Conservation (phyloP, 2,797 vertebrate genomes). For the Tokudaia tokunoshimensis region DNA sequence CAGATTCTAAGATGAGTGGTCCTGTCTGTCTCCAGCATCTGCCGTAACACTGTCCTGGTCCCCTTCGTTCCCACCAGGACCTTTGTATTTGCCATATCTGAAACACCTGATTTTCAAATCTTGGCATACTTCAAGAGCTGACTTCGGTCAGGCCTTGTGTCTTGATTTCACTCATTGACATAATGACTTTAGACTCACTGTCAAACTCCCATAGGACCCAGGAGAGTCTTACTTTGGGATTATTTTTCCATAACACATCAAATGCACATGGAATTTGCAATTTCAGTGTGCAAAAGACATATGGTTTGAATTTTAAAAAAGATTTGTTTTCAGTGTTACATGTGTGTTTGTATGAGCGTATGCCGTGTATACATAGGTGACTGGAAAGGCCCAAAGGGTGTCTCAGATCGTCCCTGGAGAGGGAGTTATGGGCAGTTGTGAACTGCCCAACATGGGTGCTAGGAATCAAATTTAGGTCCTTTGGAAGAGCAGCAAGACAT, state of each 20-base stretch:
- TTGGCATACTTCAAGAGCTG: not conserved
- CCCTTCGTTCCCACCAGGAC: too few species aligned
- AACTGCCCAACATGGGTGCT: not conserved
- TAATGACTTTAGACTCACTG: not conserved
- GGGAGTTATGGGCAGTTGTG: not conserved
- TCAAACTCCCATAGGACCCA: not conserved
- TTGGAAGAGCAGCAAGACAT: not conserved
- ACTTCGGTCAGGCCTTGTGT: not conserved
- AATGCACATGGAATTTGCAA: not conserved
- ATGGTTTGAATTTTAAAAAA: not conserved
- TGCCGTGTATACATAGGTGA: too few species aligned
- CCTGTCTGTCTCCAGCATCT: not conserved
- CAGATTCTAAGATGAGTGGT: too few species aligned
- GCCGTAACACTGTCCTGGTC: not conserved
- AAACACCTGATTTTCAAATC: conserved; percentile 11
- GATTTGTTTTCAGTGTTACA: not conserved
- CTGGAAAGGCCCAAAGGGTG: too few species aligned
- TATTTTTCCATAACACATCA: conserved; percentile 12
- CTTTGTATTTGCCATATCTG: not conserved
- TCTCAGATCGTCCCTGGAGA: not conserved
- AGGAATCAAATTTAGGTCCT: not conserved
- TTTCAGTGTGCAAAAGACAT: not conserved
- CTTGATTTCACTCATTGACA: not conserved
- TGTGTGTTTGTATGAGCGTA: not conserved
- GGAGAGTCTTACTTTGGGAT: conserved; percentile 26